Conservation (phyloP, 2,113 vertebrate species). For the Emberiza fucata region DNA sequence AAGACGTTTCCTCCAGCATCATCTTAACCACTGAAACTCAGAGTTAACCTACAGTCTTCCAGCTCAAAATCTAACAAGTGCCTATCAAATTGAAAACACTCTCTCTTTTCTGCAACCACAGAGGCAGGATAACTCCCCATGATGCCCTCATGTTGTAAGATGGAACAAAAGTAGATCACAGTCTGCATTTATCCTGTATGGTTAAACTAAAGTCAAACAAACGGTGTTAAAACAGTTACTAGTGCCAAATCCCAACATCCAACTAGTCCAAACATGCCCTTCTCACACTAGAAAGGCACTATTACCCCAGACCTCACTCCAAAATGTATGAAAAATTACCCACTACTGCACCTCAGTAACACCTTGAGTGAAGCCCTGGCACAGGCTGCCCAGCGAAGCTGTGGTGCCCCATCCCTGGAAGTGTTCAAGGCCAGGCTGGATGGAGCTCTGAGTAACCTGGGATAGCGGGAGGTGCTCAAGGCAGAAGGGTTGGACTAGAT, state of each 20-base stretch:
- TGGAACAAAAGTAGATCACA: background rate
- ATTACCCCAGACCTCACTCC: background rate
- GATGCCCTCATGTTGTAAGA: background rate
- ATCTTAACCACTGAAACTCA: background rate
- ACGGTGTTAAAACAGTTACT: background rate
- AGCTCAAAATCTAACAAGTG: background rate
- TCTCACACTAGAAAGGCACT: background rate
- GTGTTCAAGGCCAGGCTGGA: background rate
- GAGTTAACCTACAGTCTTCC: background rate
- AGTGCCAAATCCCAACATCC: background rate
- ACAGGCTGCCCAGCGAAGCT: background rate
- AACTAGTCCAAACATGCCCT: background rate
- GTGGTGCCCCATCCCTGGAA: background rate
- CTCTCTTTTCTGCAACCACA: background rate
- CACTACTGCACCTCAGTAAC: background rate
- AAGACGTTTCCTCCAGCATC: background rate
- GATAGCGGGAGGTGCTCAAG: background rate
- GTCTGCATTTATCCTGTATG: rapidly evolving
- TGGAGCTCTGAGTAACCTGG: background rate
- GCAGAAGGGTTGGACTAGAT: background rate
- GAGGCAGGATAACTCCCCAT: rapidly evolving
- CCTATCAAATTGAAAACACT: background rate
- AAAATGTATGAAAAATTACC: background rate
- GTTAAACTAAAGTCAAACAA: background rate
- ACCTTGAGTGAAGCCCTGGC: rapidly evolving